These are phyloP conservation scores for Poicephalus meyeri DNA, from an alignment of 2,113 vertebrate genomes.

Conservation along the genomic window DNA sequence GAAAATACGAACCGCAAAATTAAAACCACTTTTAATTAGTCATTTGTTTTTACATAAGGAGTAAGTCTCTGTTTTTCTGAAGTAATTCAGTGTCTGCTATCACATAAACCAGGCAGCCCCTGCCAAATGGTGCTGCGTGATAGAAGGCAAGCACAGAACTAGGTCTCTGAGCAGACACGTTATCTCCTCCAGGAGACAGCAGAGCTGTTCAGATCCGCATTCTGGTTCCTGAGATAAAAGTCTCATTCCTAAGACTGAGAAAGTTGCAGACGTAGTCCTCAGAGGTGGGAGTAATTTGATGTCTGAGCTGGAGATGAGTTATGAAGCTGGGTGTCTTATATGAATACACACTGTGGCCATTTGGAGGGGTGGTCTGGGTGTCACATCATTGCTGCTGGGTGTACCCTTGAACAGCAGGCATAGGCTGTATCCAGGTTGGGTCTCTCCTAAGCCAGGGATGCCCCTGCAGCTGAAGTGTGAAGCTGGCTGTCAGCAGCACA, in stretches of 20 bases:
- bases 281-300: slow-evolving; percentile 2
- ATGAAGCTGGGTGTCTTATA: neutral
- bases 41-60: slow-evolving; percentile 10
- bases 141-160: slow-evolving; percentile 1
- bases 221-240: slow-evolving; percentile 5
- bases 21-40: slow-evolving; percentile 47
- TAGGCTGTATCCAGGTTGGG: neutral
- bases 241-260: slow-evolving; percentile 2
- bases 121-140: slow-evolving; percentile 27
- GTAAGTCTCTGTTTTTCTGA: neutral
- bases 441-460: neutral
- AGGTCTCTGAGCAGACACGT: neutral
- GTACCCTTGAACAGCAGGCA: neutral
- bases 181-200: slow-evolving; percentile 48
- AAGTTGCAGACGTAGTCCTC: neutral
- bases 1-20: slow-evolving; percentile 9
- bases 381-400: neutral
- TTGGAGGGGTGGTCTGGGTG: neutral
- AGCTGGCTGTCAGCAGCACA: neutral
- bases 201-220: neutral
- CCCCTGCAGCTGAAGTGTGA: neutral
- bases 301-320: neutral
- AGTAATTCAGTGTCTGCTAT: slow-evolving; percentile 8
- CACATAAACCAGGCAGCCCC: slow-evolving; percentile 5
- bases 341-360: neutral